Base-by-base conservation (phyloP, 2,113 vertebrate species). In the Hippocampus guttulatus region DNA sequence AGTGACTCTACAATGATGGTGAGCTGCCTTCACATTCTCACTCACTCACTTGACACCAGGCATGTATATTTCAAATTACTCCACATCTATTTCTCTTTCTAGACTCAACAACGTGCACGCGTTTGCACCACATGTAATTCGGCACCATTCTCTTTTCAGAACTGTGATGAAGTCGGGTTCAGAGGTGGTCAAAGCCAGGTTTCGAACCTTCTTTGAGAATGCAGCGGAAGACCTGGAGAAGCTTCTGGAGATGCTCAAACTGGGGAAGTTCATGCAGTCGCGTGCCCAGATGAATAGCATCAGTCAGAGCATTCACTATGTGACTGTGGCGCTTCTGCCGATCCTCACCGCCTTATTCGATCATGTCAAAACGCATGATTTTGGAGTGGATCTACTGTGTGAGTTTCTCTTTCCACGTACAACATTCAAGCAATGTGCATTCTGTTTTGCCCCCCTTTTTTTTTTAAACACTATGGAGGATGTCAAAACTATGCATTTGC, bases 161-260 rank as follows among this genome's bases (percentile, higher is more conserved):
- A 99, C 96, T 0, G 96, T 99, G 82, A 97, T 99, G 96, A 99
- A 97, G 88, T 98, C 95, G 0, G 96, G 97, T 74, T 93, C 95
- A 0, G 97, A 99, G 90, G 89, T 97, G 80, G 96, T 98, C 75
- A 98, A 98, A 86, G 96, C 95, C 0, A 94, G 95, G 16, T 80
- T 99, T 2, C 91, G 93, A 65, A 85, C 92, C 0, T 98, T 99
- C 92, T 99, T 99, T 81, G 96, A 98, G 88, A 97, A 94, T 57
- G 96, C 96, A 11, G 93, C 96, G 0, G 97, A 98, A 91, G 97
- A 99, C 83, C 90, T 98, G 69, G 91, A 93, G 75, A 98, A 98
- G 90, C 95, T 96, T 49, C 88, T 94, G 14, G 97, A 98, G 91
- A 98, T 98, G 87, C 91, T 99, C 74, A 98, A 98, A 76, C 93